These are phyloP conservation scores for Polia nebulosa DNA, from an alignment of 2,888 invertebrate genomes.

Conservation along the genomic window DNA sequence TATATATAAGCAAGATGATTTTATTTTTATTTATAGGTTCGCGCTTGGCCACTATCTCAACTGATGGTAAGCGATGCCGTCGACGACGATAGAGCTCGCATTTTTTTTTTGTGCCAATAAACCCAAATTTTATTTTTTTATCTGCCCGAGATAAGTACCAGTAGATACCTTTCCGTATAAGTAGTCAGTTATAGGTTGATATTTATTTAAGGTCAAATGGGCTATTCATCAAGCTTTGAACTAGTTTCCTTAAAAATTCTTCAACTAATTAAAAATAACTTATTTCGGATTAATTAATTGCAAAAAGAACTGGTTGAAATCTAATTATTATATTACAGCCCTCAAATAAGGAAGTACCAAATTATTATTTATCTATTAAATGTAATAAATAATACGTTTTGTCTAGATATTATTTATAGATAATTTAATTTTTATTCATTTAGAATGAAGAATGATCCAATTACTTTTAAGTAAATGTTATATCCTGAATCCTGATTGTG, in stretches of 20 bases:
- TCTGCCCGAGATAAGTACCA: not conserved
- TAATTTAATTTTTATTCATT: conserved; percentile 13
- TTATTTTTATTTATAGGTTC: too few species aligned
- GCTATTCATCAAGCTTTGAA: conserved; percentile 13
- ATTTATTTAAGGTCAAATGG: conserved; percentile 19
- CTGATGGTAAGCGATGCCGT: too few species aligned
- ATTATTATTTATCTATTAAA: conserved; percentile 4
- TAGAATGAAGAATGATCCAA: not conserved
- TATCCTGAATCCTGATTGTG: conserved; percentile 34
- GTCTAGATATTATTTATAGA: not conserved
- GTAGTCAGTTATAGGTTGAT: not conserved
- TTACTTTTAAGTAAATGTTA: conserved; percentile 11
- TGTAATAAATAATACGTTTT: conserved; percentile 25
- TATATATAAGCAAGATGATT: too few species aligned
- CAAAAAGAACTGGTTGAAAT: not conserved
- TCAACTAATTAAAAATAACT: conserved; percentile 16
- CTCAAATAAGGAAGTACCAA: conserved; percentile 24
- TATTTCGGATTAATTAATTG: conserved; percentile 6
- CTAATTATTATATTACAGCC: conserved; percentile 6
- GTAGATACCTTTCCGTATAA: not conserved
- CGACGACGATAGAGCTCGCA: too few species aligned
- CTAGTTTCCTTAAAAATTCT: conserved; percentile 21
- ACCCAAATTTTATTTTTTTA: too few species aligned
- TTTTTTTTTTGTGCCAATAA: too few species aligned
- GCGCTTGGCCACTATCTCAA: too few species aligned